Base-by-base conservation (phyloP, 2,797 vertebrate species). In the Holocentrus rufus region DNA sequence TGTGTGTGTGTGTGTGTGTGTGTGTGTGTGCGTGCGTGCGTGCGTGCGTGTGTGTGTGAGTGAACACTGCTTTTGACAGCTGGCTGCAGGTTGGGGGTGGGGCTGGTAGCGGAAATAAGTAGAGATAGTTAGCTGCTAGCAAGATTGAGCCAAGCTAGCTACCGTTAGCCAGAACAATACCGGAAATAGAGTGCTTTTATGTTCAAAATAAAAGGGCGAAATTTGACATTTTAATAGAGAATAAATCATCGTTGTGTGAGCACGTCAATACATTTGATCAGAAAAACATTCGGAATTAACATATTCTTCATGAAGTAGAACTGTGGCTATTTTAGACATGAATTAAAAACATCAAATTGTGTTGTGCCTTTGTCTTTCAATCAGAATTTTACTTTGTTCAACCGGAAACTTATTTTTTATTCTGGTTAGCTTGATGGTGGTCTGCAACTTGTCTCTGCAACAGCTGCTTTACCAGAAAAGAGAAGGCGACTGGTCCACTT, bases 391-490 rank as follows among this genome's bases (percentile, higher is more conserved):
- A 81, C 65, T 89, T 69, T 82, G 11, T 1, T 10, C 0, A 64
- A 69, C 1, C 67, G 80, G 82, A 86, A 82, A 39, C 5, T 2
- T 4, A 0, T 15, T 5, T 23, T 2, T 25, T 10, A 0, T 20
- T 42, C 1, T 6, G 3, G 0, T 1, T 31, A 0, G 0, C 46
- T 76, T 67, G 18, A 54, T 34, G 13, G 17, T 25, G 36, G 53
- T 55, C 54, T 77, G 59, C 75, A 79, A 74, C 85, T 31, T 3
- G 30, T 31, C 30, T 31, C 30, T 77, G 59, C 75, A 79, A 74
- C 85, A 87, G 80, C 74, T 83, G 87, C 77, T 70, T 60, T 62
- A 39, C 22, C 34, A 80, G 39, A 75, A 72, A 65, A 10, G 25
- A 65, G 69, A 47, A 66, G 46, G 49, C 72, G 63, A 36, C 36